Conservation (phyloP, 2,797 vertebrate species). For the Peromyscus nudipes region DNA sequence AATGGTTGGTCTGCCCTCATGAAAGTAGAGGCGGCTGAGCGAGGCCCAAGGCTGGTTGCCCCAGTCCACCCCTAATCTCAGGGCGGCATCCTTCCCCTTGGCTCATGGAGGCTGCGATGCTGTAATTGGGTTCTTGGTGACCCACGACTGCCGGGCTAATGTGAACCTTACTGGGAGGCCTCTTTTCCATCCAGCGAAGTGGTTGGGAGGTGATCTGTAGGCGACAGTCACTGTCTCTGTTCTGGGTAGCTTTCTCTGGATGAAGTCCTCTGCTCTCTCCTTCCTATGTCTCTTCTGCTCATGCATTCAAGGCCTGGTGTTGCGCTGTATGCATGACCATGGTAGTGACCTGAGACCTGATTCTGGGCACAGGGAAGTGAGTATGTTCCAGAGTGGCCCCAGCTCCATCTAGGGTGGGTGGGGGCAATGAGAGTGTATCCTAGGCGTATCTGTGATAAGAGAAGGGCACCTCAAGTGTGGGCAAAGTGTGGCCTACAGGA, state of each 20-base stretch:
- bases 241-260: not conserved
- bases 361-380: not conserved
- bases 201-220: not conserved
- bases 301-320: accelerated
- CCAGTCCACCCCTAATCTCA: not conserved
- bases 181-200: constrained; percentile 30
- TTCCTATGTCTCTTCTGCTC: accelerated
- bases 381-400: too few relatives aligned
- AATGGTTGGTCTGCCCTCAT: not conserved
- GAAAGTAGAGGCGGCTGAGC: not conserved
- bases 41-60: accelerated
- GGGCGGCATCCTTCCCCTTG: too few relatives aligned
- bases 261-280: accelerated
- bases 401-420: accelerated
- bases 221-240: not conserved
- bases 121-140: constrained; percentile 34
- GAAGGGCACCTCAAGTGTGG: too few relatives aligned
- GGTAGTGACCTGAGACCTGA: not conserved
- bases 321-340: accelerated
- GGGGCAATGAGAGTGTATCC: not conserved
- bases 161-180: not conserved
- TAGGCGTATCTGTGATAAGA: not conserved
- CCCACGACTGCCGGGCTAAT: not conserved
- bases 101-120: accelerated
- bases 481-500: not conserved